These are phyloP conservation scores for western clawed frog (Xenopus tropicalis) DNA, from an alignment of 2,113 vertebrate genomes.

Conservation along the genomic window UCB_Xtro_10.0 CM004447.2:75335501-75336000, in stretches of 20 bases:
- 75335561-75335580: background rate
- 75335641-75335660: background rate
- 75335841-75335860: background rate
- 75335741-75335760: background rate
- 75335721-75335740: background rate
- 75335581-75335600: background rate
- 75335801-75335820: background rate
- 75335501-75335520: too few species aligned
- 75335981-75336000: too few species aligned
- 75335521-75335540: background rate
- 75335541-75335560: background rate
- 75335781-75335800: background rate
- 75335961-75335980: too few species aligned
- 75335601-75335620: background rate
- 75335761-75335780: background rate
- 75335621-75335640: background rate
- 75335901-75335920: too few species aligned
- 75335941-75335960: too few species aligned
- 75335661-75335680: background rate
- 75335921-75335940: too few species aligned
- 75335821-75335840: too few species aligned
- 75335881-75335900: too few species aligned
- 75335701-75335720: background rate
- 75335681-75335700: background rate
- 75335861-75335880: conserved; percentile 3